Percentiles rank a stretch among this genome's conserved stretches.
Evolutionary conservation across 2,113 vertebrate genomes (phyloP).

Genomic region (Cervus canadensis): DNA sequence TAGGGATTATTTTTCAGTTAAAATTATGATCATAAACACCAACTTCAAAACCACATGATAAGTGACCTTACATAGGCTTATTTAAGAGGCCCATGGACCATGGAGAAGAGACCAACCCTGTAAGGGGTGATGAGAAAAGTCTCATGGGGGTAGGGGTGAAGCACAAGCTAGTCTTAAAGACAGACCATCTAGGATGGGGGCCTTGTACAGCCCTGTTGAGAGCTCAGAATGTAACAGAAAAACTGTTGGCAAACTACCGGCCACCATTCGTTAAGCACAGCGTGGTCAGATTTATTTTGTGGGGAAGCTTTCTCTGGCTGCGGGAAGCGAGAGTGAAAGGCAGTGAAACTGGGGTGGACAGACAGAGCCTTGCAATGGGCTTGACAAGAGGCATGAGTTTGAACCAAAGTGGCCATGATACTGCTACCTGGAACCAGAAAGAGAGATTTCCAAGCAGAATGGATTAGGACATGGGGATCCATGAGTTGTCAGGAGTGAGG

Average conservation of each 20-base stretch:
- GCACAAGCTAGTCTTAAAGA: not conserved
- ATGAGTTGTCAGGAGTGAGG: not conserved
- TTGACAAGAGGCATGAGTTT: not conserved
- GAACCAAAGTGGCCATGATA: not conserved
- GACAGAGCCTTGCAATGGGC: accelerated
- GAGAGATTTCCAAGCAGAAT: not conserved
- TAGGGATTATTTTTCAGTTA: slow-evolving; percentile 56
- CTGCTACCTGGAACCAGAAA: not conserved
- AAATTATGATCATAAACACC: not conserved
- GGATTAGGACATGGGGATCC: not conserved
- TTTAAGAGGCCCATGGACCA: not conserved
- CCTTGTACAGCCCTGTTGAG: not conserved
- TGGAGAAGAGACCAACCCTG: not conserved
- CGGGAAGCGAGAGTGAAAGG: not conserved
- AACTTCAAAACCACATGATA: not conserved
- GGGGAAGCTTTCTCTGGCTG: not conserved
- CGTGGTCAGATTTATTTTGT: not conserved
- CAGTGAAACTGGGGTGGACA: not conserved
- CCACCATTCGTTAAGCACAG: not conserved
- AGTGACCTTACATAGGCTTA: not conserved
- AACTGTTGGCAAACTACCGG: not conserved
- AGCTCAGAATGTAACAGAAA: not conserved
- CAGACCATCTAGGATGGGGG: not conserved
- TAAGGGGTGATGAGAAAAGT: not conserved
- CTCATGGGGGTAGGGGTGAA: not conserved